Conservation (phyloP, 2,888 invertebrate species). For the Eulithis prunata region DNA sequence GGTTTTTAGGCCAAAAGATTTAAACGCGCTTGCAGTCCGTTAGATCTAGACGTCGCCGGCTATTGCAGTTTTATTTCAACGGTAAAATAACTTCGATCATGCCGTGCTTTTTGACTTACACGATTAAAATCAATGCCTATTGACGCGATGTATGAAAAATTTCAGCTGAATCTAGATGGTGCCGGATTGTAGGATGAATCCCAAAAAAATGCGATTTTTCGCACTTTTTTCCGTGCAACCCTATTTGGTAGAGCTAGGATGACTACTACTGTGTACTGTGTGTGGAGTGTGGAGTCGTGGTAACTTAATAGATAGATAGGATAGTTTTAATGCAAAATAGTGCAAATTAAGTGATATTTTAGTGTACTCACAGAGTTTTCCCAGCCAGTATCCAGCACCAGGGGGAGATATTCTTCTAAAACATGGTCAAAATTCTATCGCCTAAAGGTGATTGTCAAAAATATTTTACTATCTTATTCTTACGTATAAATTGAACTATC, state of each 20-base stretch:
- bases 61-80: not conserved
- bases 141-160: conserved; percentile 33
- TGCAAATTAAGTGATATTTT: conserved; percentile 30
- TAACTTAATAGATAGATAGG: not conserved
- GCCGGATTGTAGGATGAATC: conserved; percentile 38
- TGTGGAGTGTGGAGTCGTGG: conserved; percentile 10
- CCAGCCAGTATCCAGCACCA: conserved; percentile 33
- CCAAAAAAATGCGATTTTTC: conserved; percentile 36
- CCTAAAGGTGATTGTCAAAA: conserved; percentile 62
- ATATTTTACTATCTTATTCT: conserved; percentile 63
- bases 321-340: not conserved
- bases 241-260: conserved; percentile 1
- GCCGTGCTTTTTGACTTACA: conserved; percentile 13
- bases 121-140: conserved; percentile 21
- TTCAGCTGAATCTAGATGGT: conserved; percentile 63
- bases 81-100: conserved; percentile 8
- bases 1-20: conserved; percentile 12
- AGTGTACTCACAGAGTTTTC: conserved; percentile 27
- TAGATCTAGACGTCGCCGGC: conserved; percentile 9
- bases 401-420: conserved; percentile 46
- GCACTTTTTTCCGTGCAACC: conserved; percentile 17
- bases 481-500: conserved; percentile 65
- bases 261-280: conserved; percentile 22
- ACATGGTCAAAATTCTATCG: conserved; percentile 62
- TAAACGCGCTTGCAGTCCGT: conserved; percentile 12